Conservation (phyloP, 2,797 vertebrate genomes). For the Mormyrus hasselquistii region DNA sequence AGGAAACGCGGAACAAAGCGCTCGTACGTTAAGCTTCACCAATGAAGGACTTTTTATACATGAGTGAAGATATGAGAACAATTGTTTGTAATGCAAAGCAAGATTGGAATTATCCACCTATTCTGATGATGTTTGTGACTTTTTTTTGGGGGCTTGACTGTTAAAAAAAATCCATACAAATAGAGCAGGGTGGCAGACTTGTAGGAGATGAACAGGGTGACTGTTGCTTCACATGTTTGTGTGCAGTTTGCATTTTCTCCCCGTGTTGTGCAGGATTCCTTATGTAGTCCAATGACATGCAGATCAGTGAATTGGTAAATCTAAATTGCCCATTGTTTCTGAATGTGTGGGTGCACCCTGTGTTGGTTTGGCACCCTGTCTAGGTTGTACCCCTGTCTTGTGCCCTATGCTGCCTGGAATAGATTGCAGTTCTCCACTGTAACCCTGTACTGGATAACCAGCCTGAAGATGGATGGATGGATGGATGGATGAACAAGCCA, state of each 20-base stretch:
- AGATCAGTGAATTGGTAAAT: not conserved
- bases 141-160: not conserved
- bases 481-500: not conserved
- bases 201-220: not conserved
- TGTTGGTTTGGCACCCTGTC: not conserved
- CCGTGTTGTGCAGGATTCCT: not conserved
- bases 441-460: not conserved
- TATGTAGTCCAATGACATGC: not conserved
- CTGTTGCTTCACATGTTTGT: not conserved
- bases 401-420: not conserved
- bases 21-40: not conserved
- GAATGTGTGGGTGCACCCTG: not conserved
- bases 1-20: not conserved
- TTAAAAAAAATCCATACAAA: not conserved
- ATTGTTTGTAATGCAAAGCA: not conserved
- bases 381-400: not conserved
- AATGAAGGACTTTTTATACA: constrained; percentile 6
- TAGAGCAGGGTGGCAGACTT: not conserved
- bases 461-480: not conserved
- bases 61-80: not conserved
- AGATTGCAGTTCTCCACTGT: not conserved
- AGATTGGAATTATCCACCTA: not conserved
- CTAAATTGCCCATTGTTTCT: not conserved
- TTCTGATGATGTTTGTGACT: not conserved
- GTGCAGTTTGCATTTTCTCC: not conserved